Conservation (phyloP, 1,140 invertebrate species). For the Ceratina calcarata region DNA sequence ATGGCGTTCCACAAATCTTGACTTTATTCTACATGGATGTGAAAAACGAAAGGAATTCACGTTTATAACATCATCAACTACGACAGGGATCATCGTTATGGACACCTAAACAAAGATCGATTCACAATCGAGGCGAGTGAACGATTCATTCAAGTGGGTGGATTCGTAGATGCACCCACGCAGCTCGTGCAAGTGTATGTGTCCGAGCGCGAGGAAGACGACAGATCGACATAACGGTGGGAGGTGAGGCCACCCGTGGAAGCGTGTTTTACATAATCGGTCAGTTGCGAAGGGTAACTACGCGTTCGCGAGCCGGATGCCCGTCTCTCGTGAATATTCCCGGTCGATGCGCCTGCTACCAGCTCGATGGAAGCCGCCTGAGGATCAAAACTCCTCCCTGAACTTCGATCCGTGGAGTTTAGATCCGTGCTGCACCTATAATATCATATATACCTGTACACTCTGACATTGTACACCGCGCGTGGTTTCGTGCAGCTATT, state of each 20-base stretch:
- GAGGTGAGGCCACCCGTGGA: constrained; percentile 61
- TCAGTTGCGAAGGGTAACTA: constrained; percentile 49
- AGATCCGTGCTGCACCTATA: constrained; percentile 25
- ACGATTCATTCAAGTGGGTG: constrained; percentile 50
- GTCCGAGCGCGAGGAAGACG: background rate
- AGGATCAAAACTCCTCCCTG: background rate
- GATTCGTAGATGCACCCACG: constrained; percentile 51
- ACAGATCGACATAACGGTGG: constrained; percentile 37
- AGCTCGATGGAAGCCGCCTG: background rate
- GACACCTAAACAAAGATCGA: background rate
- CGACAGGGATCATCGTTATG: background rate
- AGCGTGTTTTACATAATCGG: constrained; percentile 64
- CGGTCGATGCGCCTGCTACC: background rate
- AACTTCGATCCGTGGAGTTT: constrained; percentile 21
- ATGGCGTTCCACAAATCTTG: too few relatives aligned
- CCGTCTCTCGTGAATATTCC: constrained; percentile 39
- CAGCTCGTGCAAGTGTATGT: constrained; percentile 35
- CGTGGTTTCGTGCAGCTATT: constrained; percentile 1
- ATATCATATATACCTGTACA: background rate
- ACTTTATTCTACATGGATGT: too few relatives aligned
- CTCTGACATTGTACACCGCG: background rate
- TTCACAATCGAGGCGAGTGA: constrained; percentile 19
- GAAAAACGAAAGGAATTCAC: too few relatives aligned
- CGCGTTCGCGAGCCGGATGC: constrained; percentile 51
- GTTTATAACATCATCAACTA: too few relatives aligned